phyloP scores from a whole-genome alignment of 2,797 vertebrate genomes.

The Paramormyrops hopkinsi region DNA sequence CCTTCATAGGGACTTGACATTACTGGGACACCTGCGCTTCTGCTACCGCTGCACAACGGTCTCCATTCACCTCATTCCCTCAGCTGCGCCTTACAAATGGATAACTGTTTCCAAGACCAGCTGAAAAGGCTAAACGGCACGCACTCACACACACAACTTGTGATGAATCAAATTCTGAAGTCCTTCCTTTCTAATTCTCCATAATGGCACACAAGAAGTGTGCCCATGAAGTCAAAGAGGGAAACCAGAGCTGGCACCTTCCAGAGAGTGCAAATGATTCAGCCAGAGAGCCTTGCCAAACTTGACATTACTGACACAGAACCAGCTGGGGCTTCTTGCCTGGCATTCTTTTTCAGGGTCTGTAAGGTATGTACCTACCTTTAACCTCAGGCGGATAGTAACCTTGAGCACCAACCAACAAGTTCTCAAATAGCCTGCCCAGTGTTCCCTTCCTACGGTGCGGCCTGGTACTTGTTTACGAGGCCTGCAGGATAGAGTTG shows the following conservation, averaged over 20 bases:
- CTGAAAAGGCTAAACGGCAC: background rate
- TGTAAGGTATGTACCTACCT: background rate
- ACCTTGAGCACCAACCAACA: background rate
- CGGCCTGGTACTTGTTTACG: background rate
- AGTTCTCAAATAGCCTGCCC: background rate
- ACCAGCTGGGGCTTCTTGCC: constrained; percentile 14
- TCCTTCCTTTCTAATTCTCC: background rate
- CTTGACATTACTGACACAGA: background rate
- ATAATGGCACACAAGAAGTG: background rate
- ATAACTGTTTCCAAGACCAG: background rate
- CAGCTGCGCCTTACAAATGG: background rate
- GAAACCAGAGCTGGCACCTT: background rate
- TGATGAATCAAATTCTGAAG: background rate
- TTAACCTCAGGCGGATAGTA: background rate
- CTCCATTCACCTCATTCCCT: background rate
- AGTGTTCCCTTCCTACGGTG: background rate
- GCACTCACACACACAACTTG: background rate
- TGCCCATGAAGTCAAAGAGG: background rate
- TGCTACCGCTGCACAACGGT: background rate
- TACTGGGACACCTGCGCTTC: constrained; percentile 11
- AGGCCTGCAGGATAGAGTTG: background rate
- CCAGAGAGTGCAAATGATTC: background rate
- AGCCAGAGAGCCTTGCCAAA: background rate
- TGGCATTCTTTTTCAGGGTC: background rate
- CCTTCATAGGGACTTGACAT: constrained; percentile 11